A percentile compares a stretch with the other conserved stretches of the same genome.
These are phyloP conservation scores for Cyrtorhinus lividipennis DNA, from an alignment of 1,140 invertebrate genomes.

Conservation along the genomic window DNA sequence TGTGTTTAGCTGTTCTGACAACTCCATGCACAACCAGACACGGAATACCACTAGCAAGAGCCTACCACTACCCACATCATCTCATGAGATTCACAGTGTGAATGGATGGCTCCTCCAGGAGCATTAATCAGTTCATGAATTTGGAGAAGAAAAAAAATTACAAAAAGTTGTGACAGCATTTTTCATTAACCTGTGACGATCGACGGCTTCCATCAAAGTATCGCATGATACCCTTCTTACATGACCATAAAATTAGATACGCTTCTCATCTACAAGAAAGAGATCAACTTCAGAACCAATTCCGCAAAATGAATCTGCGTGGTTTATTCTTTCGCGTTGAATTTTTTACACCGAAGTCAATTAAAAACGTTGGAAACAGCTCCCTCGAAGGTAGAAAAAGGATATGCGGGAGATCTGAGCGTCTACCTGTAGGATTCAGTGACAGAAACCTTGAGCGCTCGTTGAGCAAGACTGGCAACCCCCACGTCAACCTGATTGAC, in stretches of 20 bases:
- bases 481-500: constrained; percentile 1
- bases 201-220: background rate
- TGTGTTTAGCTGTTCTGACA: background rate
- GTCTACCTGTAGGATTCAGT: background rate
- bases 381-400: background rate
- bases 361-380: no score
- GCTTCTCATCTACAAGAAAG: background rate
- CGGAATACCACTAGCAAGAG: no score
- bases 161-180: no score
- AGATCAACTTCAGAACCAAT: background rate
- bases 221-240: background rate
- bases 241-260: background rate
- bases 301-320: no score
- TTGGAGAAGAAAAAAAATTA: background rate
- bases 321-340: background rate
- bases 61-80: no score
- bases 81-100: no score
- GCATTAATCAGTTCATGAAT: background rate
- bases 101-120: no score
- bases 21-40: background rate
- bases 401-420: background rate
- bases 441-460: background rate
- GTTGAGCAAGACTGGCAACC: constrained; percentile 8
- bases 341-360: no score
- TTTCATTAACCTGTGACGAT: no score